phyloP scores from a whole-genome alignment of 2,888 invertebrate genomes.

The Alcis repandata region DNA sequence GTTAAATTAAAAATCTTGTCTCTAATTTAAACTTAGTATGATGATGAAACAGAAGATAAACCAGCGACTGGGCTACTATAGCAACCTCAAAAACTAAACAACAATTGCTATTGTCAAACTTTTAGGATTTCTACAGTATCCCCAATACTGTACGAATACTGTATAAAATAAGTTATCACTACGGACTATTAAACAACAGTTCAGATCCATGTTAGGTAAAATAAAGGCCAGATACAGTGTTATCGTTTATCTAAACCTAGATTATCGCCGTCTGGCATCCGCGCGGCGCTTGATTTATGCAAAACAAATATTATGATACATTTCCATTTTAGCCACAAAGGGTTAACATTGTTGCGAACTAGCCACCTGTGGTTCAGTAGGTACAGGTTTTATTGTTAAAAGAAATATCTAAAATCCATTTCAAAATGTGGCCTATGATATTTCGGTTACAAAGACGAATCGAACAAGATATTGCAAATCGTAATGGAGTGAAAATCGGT shows the following conservation, averaged over 20 bases:
- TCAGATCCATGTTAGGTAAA: constrained; percentile 36
- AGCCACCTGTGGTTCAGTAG: constrained; percentile 1
- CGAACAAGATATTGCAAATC: too few relatives aligned
- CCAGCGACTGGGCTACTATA: too few relatives aligned
- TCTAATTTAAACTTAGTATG: too few relatives aligned
- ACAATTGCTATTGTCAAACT: too few relatives aligned
- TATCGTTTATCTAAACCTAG: constrained; percentile 67
- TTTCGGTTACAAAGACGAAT: too few relatives aligned
- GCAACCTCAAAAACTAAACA: too few relatives aligned
- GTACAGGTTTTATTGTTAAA: background rate
- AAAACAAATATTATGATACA: constrained; percentile 68
- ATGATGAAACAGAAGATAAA: too few relatives aligned
- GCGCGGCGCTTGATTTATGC: constrained; percentile 69
- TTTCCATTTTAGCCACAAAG: constrained; percentile 72
- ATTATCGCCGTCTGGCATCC: constrained; percentile 70
- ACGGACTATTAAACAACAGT: background rate
- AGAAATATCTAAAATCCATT: background rate
- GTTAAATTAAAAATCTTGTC: too few relatives aligned
- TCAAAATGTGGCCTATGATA: background rate
- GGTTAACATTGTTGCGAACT: constrained; percentile 29
- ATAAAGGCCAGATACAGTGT: constrained; percentile 60
- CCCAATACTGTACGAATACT: too few relatives aligned
- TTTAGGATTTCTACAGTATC: background rate
- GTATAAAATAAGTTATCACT: background rate
- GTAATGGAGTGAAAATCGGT: too few relatives aligned